These are phyloP conservation scores for Ganaspis brasiliensis DNA, from an alignment of 2,888 invertebrate species.

Conservation along the genomic window DNA sequence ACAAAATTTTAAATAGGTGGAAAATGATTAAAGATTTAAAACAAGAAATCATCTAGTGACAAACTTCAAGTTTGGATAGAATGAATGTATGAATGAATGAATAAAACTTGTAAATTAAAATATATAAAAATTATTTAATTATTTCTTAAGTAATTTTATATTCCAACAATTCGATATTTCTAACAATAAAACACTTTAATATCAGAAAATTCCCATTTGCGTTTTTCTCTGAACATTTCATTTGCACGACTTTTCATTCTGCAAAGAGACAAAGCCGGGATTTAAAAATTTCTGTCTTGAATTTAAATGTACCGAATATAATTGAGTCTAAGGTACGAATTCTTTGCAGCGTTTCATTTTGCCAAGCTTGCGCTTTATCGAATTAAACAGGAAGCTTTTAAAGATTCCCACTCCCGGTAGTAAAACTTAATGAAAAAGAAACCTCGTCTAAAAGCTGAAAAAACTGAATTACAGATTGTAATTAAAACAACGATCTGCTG, in stretches of 20 bases:
- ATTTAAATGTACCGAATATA: constrained; percentile 20
- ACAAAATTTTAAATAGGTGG: no score
- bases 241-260: not conserved
- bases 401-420: not conserved
- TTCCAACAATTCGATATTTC: not conserved
- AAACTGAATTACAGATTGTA: constrained; percentile 4
- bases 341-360: constrained; percentile 18
- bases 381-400: constrained; percentile 12
- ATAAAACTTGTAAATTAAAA: no score
- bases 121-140: no score
- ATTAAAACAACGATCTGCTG: constrained; percentile 2
- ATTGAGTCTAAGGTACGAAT: constrained; percentile 5
- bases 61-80: no score
- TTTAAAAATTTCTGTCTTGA: constrained; percentile 14
- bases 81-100: no score
- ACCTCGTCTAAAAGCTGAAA: not conserved
- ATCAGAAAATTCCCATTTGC: not conserved
- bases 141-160: no score
- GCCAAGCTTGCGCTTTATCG: constrained; percentile 20
- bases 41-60: no score
- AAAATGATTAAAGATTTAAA: no score
- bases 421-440: constrained; percentile 15
- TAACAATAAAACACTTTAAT: not conserved
- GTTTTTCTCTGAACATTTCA: not conserved
- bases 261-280: not conserved